Base-by-base conservation (phyloP, 2,797 vertebrate genomes). In the Salmo trutta region DNA sequence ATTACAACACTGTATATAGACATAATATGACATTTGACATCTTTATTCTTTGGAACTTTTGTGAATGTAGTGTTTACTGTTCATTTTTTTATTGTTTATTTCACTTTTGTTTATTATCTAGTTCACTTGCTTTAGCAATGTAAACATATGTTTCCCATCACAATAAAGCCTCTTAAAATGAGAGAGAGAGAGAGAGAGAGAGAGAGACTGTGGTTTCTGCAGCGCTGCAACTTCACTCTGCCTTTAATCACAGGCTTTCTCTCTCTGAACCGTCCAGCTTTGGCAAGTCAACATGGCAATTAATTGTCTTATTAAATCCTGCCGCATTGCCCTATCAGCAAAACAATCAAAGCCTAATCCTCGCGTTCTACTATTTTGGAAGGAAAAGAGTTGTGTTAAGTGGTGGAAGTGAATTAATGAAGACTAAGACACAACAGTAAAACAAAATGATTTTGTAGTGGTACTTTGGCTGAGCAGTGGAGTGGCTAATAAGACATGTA, bases 291-390 rank as follows among this genome's bases (percentile, higher is more conserved):
- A 91, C 88, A 84, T 86, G 78, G 80, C 86, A 89, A 88, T 92
- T 93, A 93, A 93, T 90, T 90, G 90, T 83, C 86, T 91, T 91
- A 92, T 93, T 92, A 94, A 93, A 90, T 89, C 87, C 87, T 81
- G 71, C 79, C 1, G 84, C 84, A 91, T 81, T 89, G 88, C 87
- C 83, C 90, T 86, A 92, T 93, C 90, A 91, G 91, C 90, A 91
- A 87, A 92, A 89, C 86, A 82, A 93, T 93, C 90, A 90, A 88
- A 91, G 88, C 82, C 84, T 90, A 89, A 93, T 91, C 90, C 88
- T 81, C 70, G 82, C 84, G 89, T 90, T 92, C 88, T 90, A 82
- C 77, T 51, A 76, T 79, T 80, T 56, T 59, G 21, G 62, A 73
- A 75, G 64, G 76, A 81, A 71, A 78, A 77, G 21, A n/a, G 41